Conservation (phyloP, 2,888 invertebrate genomes). For the Thereva unica region DNA sequence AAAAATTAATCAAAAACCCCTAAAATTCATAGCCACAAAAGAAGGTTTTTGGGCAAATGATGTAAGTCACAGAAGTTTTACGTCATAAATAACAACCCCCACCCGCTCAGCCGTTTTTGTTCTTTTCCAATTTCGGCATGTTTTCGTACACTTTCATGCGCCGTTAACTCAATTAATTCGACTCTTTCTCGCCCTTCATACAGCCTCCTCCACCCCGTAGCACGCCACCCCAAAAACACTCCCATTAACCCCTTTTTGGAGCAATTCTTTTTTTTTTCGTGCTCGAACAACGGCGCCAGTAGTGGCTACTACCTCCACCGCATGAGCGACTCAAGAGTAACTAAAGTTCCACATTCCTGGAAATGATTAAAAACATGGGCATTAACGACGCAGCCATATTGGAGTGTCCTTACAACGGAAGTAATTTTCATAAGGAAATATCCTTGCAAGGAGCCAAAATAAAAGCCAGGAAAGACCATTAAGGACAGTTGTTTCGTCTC, state of each 20-base stretch:
- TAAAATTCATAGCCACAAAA: no score
- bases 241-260: no score
- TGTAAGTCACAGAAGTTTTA: no score
- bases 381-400: constrained; percentile 30
- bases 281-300: no score
- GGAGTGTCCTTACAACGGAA: constrained; percentile 27
- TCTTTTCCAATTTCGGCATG: not conserved
- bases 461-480: constrained; percentile 10
- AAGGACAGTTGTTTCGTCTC: constrained; percentile 32
- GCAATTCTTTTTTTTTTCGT: no score
- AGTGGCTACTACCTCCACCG: constrained; percentile 1
- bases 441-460: not conserved
- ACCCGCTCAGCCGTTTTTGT: no score
- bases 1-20: no score
- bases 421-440: constrained; percentile 26
- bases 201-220: not conserved
- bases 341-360: constrained; percentile 14
- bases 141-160: constrained; percentile 16
- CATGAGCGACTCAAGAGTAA: constrained; percentile 22
- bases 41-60: no score
- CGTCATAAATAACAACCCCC: no score
- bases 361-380: constrained; percentile 30
- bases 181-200: not conserved
- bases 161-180: constrained; percentile 30
- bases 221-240: no score